Evolutionary conservation across 1,140 invertebrate genomes (phyloP), one percentile per base, ranked within the genome.

Genomic region (Diploscapter pachys): DNA sequence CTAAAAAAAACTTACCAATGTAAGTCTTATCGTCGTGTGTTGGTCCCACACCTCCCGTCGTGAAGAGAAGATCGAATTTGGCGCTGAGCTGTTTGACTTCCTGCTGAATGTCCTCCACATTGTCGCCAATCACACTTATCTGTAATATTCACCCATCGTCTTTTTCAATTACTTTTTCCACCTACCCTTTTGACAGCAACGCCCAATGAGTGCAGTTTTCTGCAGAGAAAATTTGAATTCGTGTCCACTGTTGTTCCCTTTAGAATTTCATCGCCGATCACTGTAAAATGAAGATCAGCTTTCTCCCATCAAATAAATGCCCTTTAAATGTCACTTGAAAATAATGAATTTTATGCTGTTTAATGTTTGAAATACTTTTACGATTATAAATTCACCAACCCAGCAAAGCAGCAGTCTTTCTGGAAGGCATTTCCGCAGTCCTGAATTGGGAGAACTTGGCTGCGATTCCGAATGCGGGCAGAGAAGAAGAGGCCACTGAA

Each of bases 1-100:
- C 31, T 31, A 31, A 31, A 62, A 1, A 11, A 48, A n/a, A 53
- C 56, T 8, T 85, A 87, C 90, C 92, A 88, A 91, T 90, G 87
- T 91, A 93, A 31, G 92, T 93, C 73, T 92, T 87, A 86, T 93
- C 92, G 87, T 93, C 92, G 85, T 93, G 92, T 59, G 92, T 93
- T 4, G 92, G 92, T 50, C 92, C 92, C 80, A 93, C 90, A 54
- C 92, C 92, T 62, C 92, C 92, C 3, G 91, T 89, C 2, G 92
- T 93, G 61, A 93, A 88, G 54, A 93, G 92, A 87, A 91, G 87
- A 64, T 87, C 88, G 81, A 82, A 90, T 51, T 77, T 76, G 50
- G 86, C 80, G 4, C 91, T 92, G 86, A 92, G 92, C 59, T 88
- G 71, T 64, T 83, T 82, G 4, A 93, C 90, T 87, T 92, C 91